Base-by-base conservation (phyloP, 1,140 invertebrate species). In the Anastrepha ludens region DNA sequence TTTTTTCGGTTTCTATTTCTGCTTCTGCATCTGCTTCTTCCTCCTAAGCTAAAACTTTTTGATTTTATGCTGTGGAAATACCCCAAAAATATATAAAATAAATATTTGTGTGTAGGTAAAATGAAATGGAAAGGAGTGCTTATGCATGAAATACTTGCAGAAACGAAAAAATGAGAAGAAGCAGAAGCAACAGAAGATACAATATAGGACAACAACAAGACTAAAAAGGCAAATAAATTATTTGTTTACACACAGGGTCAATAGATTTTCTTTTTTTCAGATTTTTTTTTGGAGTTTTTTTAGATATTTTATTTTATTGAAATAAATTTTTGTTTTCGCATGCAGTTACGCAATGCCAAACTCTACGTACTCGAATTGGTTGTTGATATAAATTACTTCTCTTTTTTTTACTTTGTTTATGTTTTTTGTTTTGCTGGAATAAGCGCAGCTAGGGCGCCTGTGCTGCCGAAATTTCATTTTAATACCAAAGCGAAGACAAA, bases 61-160 rank as follows among this genome's bases (percentile, higher is more conserved):
- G 50, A 6, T 55, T 55, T 55, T 55, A 55, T 55, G 50, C 11
- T 8, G 6, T 55, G 50, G 50, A 55, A 55, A 55, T 55, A 55
- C 50, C 50, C 6, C 50, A 55, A 55, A 55, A 62, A 67, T 67
- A 67, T 67, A 39, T 67, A 67, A 55, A 55, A 67, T 67, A 39
- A 29, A 67, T 67, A 39, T 29, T 5, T 5, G 7, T 39, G 29
- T 67, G 64, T 5, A 67, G 6, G 64, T 9, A 20, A 39, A 62
- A 62, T 67, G 64, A 67, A 67, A 67, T 15, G 64, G 64, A 67
- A 67, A 67, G 64, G 64, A 29, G 29, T 64, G 17, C 4, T 29
- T 29, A 29, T 62, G 13, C n/a, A 9, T 62, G 60, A 6, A 55
- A 55, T 62, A 62, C 15, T 62, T 17, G n/a, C 60, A 62, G 5